Conservation (phyloP, 2,888 invertebrate species). For the Limnephilus auricula region DNA sequence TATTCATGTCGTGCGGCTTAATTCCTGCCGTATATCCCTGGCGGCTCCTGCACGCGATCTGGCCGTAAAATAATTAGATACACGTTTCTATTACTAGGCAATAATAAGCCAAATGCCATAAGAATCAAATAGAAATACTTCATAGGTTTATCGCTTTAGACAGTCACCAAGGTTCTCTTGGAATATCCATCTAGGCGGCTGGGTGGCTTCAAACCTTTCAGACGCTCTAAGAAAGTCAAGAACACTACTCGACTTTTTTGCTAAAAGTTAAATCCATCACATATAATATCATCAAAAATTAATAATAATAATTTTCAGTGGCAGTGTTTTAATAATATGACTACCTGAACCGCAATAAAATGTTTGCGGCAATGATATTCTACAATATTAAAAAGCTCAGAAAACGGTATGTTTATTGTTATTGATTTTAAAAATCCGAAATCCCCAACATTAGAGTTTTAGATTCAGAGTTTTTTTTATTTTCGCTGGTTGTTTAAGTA, state of each 20-base stretch:
- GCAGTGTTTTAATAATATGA: neutral
- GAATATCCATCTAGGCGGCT: neutral
- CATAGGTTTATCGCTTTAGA: neutral
- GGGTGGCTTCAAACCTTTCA: constrained; percentile 4
- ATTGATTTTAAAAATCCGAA: neutral
- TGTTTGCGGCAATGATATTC: constrained; percentile 12
- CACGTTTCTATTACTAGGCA: constrained; percentile 28
- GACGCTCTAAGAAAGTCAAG: constrained; percentile 30
- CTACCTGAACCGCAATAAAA: constrained; percentile 7
- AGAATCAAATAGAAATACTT: neutral
- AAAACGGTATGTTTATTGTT: constrained; percentile 31
- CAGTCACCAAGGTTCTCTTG: neutral
- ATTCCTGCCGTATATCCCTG: neutral
- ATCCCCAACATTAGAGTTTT: too few relatives aligned
- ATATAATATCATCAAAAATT: neutral
- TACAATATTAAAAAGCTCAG: constrained; percentile 20
- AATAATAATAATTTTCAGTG: neutral
- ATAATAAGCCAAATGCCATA: constrained; percentile 47
- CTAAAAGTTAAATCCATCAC: neutral
- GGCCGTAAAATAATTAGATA: constrained; percentile 59
- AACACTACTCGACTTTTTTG: neutral
- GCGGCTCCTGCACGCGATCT: constrained; percentile 56
- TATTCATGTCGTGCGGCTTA: constrained; percentile 31
- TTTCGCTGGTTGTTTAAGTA: too few relatives aligned
- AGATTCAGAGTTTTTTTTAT: too few relatives aligned